Evolutionary conservation across 2,113 vertebrate species (phyloP).

Genomic region (Corythaixoides concolor): DNA sequence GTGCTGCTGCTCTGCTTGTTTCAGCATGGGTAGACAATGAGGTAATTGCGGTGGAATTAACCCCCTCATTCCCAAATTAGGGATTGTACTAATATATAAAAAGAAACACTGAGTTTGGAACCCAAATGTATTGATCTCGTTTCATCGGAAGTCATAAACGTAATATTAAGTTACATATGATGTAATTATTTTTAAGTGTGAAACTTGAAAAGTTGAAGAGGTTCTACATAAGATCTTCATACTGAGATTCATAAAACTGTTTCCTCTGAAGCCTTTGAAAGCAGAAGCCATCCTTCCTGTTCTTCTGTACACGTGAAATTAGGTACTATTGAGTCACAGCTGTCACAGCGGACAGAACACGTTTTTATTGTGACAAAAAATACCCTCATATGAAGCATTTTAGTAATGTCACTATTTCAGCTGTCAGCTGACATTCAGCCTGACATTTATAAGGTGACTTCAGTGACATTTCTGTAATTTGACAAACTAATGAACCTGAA

Average conservation of each 20-base stretch:
- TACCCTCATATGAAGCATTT: background rate
- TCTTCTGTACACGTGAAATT: background rate
- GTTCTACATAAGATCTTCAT: background rate
- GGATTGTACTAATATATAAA: background rate
- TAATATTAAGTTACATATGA: background rate
- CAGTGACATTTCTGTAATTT: constrained; percentile 21
- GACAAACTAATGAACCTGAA: constrained; percentile 31
- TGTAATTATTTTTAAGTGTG: background rate
- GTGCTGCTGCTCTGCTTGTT: constrained; percentile 12
- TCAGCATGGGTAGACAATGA: background rate
- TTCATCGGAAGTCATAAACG: background rate
- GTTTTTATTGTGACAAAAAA: constrained; percentile 2
- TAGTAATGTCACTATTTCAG: background rate
- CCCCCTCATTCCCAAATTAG: background rate
- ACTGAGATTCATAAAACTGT: background rate
- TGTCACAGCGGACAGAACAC: background rate
- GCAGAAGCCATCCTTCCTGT: background rate
- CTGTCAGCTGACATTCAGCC: constrained; percentile 23
- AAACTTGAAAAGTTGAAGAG: background rate
- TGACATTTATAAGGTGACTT: constrained; percentile 45
- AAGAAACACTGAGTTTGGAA: background rate
- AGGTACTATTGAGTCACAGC: background rate
- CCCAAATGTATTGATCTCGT: background rate
- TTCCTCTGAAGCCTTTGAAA: background rate
- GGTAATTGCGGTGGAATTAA: constrained; percentile 37